Evolutionary conservation across 2,888 invertebrate species (phyloP).

Genomic region (Scaptomyza flava): DNA sequence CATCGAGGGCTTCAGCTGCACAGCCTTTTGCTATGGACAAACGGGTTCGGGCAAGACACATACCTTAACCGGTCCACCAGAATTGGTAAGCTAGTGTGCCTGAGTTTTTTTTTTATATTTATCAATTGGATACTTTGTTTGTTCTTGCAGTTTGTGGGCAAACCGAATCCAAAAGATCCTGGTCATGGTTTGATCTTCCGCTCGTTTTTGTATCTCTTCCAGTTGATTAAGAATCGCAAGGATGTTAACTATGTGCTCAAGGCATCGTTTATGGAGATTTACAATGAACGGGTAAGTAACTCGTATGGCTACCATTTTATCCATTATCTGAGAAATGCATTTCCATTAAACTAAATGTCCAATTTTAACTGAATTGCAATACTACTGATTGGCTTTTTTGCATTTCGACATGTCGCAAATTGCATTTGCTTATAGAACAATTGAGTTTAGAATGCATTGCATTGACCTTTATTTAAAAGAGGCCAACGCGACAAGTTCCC

Average conservation of each 20-base stretch:
- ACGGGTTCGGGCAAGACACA: conserved; percentile 98
- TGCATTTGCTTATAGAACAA: conserved; percentile 13
- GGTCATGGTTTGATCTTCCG: conserved; percentile 95
- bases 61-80: conserved; percentile 96
- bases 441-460: conserved; percentile 48
- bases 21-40: conserved; percentile 98
- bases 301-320: background rate
- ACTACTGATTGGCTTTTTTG: conserved; percentile 32
- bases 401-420: conserved; percentile 36
- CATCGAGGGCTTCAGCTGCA: conserved; percentile 96
- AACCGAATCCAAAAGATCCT: conserved; percentile 88
- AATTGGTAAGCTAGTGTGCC: conserved; percentile 88
- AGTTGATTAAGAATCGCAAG: conserved; percentile 90
- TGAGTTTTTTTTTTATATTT: background rate
- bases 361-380: conserved; percentile 42
- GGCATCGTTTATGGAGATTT: conserved; percentile 97
- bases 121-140: background rate
- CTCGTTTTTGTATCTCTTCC: conserved; percentile 95
- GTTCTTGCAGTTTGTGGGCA: conserved; percentile 87
- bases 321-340: conserved; percentile 13
- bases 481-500: conserved; percentile 32
- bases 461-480: conserved; percentile 62
- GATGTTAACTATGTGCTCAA: conserved; percentile 93
- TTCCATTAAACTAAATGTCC: conserved; percentile 37
- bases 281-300: conserved; percentile 94